Conservation (phyloP, 2,797 vertebrate genomes). For the Adelosebastes latens region DNA sequence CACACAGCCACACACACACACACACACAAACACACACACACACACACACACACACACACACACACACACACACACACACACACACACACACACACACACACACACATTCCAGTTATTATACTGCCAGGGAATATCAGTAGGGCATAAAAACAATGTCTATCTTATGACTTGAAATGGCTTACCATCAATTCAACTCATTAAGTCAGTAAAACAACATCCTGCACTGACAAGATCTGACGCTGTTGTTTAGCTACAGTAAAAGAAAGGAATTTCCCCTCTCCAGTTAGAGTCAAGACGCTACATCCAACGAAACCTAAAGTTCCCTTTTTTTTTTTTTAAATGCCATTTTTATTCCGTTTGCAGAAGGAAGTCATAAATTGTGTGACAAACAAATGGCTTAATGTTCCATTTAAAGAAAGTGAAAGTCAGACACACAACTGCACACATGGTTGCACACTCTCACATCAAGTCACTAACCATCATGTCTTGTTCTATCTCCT, state of each 20-base stretch:
- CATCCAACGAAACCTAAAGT: neutral
- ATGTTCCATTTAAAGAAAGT: neutral
- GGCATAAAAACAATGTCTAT: neutral
- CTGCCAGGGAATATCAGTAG: neutral
- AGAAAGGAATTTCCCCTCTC: conserved; percentile 7
- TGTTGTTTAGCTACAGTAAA: neutral
- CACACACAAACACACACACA: neutral
- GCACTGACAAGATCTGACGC: neutral
- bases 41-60: fast-evolving
- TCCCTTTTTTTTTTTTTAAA: conserved; percentile 26
- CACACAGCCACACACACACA: conserved; percentile 8
- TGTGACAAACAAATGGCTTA: neutral
- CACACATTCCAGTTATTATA: neutral
- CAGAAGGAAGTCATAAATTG: neutral
- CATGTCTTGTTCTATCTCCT: conserved; percentile 93
- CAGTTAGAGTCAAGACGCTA: neutral
- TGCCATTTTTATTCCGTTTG: conserved; percentile 11
- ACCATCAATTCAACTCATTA: neutral
- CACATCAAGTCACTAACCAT: conserved; percentile 79
- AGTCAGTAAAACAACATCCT: neutral
- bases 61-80: too few species aligned
- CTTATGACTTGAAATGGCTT: neutral
- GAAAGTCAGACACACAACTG: neutral
- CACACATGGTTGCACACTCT: neutral
- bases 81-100: too few species aligned